Conservation (phyloP, 1,140 invertebrate genomes). For the Drosophila littoralis region DNA sequence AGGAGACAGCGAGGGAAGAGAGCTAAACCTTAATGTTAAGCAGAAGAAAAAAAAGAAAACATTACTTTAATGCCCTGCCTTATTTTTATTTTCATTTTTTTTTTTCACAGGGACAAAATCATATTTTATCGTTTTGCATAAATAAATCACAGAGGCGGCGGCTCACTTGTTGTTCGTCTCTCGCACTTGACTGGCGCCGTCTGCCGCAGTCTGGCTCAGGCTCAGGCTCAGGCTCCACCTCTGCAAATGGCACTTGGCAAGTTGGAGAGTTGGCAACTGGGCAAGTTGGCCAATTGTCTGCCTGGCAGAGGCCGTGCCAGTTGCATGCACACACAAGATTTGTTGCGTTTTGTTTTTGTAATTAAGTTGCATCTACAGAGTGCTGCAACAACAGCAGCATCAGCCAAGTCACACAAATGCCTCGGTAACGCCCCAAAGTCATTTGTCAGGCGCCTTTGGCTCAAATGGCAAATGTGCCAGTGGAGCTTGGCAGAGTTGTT, state of each 20-base stretch:
- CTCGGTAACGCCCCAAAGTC: constrained; percentile 48
- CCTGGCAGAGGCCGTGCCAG: constrained; percentile 51
- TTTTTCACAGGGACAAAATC: constrained; percentile 58
- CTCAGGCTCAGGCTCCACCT: constrained; percentile 17
- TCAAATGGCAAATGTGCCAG: constrained; percentile 35
- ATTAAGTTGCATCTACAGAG: constrained; percentile 74
- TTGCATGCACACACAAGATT: constrained; percentile 50
- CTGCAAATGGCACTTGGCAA: constrained; percentile 26
- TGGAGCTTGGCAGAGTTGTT: constrained; percentile 27
- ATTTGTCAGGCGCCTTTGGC: constrained; percentile 53
- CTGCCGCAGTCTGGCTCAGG: constrained; percentile 23
- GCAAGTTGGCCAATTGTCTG: constrained; percentile 73
- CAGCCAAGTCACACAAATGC: constrained; percentile 36
- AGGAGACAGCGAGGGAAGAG: not conserved
- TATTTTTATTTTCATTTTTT: constrained; percentile 13
- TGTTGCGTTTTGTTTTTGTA: constrained; percentile 70
- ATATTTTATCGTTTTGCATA: constrained; percentile 78
- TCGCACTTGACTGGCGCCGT: constrained; percentile 64
- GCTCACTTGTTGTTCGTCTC: constrained; percentile 50
- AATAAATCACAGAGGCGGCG: constrained; percentile 68
- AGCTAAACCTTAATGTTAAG: constrained; percentile 1
- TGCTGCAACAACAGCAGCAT: constrained; percentile 18
- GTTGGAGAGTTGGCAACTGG: constrained; percentile 8
- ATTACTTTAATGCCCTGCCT: constrained; percentile 48
- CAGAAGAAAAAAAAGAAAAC: constrained; percentile 6